Conservation (phyloP, 2,113 vertebrate genomes). For the Urocolius indicus region DNA sequence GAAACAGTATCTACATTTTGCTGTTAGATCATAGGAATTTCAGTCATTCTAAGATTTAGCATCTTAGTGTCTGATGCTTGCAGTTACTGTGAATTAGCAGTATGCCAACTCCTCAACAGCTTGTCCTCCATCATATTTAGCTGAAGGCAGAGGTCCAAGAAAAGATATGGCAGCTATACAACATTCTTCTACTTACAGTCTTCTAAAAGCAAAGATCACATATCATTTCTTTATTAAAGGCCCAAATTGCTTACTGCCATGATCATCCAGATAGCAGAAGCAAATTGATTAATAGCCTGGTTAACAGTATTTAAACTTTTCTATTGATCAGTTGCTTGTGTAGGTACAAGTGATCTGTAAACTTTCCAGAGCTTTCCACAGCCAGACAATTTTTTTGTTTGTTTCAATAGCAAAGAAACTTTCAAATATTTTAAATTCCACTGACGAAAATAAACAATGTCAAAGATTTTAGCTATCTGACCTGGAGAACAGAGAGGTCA, state of each 20-base stretch:
- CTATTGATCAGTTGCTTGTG: background rate
- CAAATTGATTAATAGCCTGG: background rate
- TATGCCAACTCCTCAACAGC: background rate
- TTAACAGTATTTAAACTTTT: background rate
- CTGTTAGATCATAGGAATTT: background rate
- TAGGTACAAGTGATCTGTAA: background rate
- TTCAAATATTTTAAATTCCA: background rate
- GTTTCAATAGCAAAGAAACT: background rate
- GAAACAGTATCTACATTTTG: background rate
- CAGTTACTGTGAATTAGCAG: background rate
- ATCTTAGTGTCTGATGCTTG: background rate
- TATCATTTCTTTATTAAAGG: background rate
- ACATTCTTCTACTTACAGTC: background rate
- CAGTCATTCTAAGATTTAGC: background rate
- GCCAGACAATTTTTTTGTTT: background rate
- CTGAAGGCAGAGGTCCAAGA: background rate
- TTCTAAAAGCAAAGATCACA: background rate
- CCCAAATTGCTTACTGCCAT: background rate
- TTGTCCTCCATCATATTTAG: background rate
- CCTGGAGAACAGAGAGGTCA: slow-evolving; percentile 20
- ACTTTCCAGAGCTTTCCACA: background rate
- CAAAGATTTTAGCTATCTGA: slow-evolving; percentile 28
- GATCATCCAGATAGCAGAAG: background rate
- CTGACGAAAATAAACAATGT: slow-evolving; percentile 10
- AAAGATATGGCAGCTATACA: background rate